Percentiles rank a stretch among this genome's conserved stretches.
phyloP scores from a whole-genome alignment of 2,113 vertebrate genomes.

The Ammodramus savannarum region DNA sequence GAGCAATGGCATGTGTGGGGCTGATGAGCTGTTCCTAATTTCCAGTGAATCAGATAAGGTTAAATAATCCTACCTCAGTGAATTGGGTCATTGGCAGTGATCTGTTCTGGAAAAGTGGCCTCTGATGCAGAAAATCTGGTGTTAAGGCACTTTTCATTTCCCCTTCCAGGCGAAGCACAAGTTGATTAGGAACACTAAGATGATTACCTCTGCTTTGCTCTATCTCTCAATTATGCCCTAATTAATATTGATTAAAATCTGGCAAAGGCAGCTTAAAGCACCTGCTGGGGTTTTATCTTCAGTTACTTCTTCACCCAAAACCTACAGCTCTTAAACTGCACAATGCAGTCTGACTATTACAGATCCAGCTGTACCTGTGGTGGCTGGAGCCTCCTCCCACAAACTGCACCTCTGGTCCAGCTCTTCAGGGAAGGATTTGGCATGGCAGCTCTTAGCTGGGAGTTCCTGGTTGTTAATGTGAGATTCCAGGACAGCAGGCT shows the following conservation, averaged over 20 bases:
- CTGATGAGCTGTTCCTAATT: not conserved
- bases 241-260: not conserved
- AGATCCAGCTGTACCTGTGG: not conserved
- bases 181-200: not conserved
- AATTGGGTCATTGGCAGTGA: not conserved
- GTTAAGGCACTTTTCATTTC: not conserved
- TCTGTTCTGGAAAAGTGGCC: not conserved
- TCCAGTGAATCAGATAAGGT: accelerated
- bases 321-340: not conserved
- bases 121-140: not conserved
- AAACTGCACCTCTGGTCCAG: accelerated
- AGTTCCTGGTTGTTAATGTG: accelerated
- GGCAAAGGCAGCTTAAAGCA: not conserved
- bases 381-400: not conserved
- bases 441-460: accelerated
- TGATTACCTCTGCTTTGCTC: not conserved
- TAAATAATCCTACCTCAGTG: not conserved
- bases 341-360: not conserved
- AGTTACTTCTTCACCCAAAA: not conserved
- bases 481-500: not conserved
- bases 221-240: not conserved
- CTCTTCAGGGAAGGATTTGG: not conserved
- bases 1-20: not conserved
- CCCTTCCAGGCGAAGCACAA: not conserved
- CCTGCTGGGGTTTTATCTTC: not conserved